These are phyloP conservation scores for Catocala fraxini DNA, from an alignment of 2,888 invertebrate species.

Conservation along the genomic window DNA sequence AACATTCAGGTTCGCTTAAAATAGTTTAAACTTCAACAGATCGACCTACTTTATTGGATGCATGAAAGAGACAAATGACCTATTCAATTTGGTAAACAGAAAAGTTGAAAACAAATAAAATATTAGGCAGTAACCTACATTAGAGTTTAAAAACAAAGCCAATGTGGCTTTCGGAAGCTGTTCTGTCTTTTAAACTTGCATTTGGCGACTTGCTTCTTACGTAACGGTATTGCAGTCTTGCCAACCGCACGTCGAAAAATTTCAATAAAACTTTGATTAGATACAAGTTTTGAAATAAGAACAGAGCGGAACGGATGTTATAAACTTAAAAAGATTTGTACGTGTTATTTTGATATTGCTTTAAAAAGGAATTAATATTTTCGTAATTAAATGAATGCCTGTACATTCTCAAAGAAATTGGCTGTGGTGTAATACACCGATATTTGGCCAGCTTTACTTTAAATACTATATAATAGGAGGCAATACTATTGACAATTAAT, in stretches of 20 bases:
- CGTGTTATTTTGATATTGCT: neutral
- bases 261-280: slow-evolving; percentile 50
- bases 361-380: neutral
- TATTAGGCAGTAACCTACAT: slow-evolving; percentile 28
- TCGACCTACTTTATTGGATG: slow-evolving; percentile 7
- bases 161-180: slow-evolving; percentile 25
- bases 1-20: slow-evolving; percentile 10
- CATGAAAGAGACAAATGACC: slow-evolving; percentile 14
- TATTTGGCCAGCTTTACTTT: too few relatives aligned
- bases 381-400: too few relatives aligned
- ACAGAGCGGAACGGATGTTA: slow-evolving; percentile 36
- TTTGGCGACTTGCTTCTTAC: slow-evolving; percentile 15
- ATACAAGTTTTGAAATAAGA: slow-evolving; percentile 25
- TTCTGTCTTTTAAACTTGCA: slow-evolving; percentile 40
- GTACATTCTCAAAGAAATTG: too few relatives aligned
- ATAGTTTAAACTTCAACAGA: slow-evolving; percentile 8
- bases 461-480: too few relatives aligned
- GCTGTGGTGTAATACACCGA: too few relatives aligned
- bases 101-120: slow-evolving; percentile 14
- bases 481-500: too few relatives aligned
- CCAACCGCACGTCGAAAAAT: slow-evolving; percentile 31
- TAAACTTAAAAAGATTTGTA: neutral
- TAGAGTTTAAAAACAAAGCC: slow-evolving; percentile 38
- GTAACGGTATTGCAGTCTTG: slow-evolving; percentile 15
- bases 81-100: neutral